phyloP scores from a whole-genome alignment of 1,140 invertebrate genomes.

The Chironomus tepperi region DNA sequence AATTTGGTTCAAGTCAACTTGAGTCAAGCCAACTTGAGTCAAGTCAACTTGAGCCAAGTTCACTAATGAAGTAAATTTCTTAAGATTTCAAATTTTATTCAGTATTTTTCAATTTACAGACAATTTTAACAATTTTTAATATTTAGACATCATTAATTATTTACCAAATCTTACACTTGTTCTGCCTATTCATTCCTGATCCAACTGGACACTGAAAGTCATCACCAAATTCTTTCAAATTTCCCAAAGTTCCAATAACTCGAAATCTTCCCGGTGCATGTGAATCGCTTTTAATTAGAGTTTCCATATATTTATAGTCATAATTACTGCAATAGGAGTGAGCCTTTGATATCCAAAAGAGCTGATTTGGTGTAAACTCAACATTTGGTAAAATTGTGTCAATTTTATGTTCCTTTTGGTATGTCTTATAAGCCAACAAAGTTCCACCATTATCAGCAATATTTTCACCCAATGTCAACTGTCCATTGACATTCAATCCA shows the following conservation, averaged over 20 bases:
- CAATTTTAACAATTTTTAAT: too few species aligned
- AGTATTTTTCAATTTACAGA: too few species aligned
- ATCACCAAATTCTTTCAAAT: conserved; percentile 52
- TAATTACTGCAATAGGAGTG: conserved; percentile 29
- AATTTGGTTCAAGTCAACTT: too few species aligned
- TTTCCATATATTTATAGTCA: conserved; percentile 37
- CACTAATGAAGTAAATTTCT: too few species aligned
- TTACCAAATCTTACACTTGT: conserved; percentile 38
- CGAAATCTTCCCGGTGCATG: conserved; percentile 46
- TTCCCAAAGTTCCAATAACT: conserved; percentile 56
- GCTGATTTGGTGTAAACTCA: background rate
- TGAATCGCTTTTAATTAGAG: conserved; percentile 40
- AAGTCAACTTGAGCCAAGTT: too few species aligned
- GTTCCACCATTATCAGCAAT: conserved; percentile 50
- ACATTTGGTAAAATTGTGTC: too few species aligned
- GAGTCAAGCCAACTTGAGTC: too few species aligned
- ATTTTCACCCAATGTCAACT: conserved; percentile 56
- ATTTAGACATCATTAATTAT: too few species aligned
- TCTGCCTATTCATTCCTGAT: conserved; percentile 52
- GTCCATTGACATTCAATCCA: conserved; percentile 46
- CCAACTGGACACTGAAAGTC: conserved; percentile 52
- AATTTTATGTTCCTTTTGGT: background rate
- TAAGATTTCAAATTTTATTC: too few species aligned
- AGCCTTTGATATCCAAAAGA: conserved; percentile 62
- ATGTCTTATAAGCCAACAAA: background rate